These are phyloP conservation scores for Glaucidium brasilianum DNA, from an alignment of 2,113 vertebrate species.

Conservation along the genomic window DNA sequence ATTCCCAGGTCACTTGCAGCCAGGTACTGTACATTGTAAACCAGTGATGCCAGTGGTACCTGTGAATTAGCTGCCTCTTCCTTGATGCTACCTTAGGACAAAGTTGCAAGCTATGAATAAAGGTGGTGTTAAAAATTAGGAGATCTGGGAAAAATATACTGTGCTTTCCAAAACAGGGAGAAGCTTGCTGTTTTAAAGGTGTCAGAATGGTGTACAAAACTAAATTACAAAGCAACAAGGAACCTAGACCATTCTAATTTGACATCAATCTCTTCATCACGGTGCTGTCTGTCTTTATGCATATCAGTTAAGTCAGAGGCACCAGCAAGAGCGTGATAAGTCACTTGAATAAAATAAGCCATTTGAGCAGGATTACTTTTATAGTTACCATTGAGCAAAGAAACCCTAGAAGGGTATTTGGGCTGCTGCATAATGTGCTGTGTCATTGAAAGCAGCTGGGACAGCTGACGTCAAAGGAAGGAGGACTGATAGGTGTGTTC, in stretches of 20 bases:
- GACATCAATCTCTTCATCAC: neutral
- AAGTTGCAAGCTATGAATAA: neutral
- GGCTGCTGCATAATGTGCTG: neutral
- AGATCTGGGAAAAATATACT: neutral
- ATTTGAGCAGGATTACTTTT: neutral
- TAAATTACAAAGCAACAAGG: neutral
- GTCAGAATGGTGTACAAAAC: neutral
- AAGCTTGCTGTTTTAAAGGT: neutral
- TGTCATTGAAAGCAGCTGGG: rapidly evolving
- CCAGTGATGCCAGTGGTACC: neutral
- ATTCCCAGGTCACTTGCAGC: conserved; percentile 88
- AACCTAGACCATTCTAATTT: neutral
- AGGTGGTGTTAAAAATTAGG: neutral
- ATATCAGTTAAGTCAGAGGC: neutral
- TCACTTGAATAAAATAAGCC: neutral
- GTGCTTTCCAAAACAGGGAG: neutral
- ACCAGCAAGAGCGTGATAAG: neutral
- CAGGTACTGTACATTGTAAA: conserved; percentile 73
- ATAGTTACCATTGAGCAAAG: neutral
- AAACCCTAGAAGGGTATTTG: neutral
- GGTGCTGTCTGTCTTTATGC: neutral
- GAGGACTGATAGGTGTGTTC: neutral
- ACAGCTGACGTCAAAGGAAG: neutral
- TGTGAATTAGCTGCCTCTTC: neutral
- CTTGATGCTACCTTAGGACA: neutral